Base-by-base conservation (phyloP, 2,113 vertebrate species). In the Toxotes chatareus region DNA sequence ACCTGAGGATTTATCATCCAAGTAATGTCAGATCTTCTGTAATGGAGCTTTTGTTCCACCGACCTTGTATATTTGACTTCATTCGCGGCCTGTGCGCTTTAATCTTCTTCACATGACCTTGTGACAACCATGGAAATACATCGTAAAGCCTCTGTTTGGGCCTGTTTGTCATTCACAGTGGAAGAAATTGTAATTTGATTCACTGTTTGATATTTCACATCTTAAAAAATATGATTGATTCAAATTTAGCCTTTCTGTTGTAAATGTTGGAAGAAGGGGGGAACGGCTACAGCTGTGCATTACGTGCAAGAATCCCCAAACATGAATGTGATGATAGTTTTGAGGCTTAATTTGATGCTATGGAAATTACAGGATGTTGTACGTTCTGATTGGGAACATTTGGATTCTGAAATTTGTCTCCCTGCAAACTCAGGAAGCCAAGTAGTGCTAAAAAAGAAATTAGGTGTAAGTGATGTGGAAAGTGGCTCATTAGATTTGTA, bases 291-390 rank as follows among this genome's bases (percentile, higher is more conserved):
- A 46, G 12, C 14, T 46, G 9, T 56, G 38, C n/a, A 34, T 7
- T 42, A 17, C 6, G 44, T 61, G 14, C 12, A 44, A 16, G 14
- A 16, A 46, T 46, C 14, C 13, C 13, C 16, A 16, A 46, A 46
- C 44, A 5, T 14, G 14, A 16, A 46, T 16, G 44, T 14, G 3
- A 46, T 46, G 56, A 40, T 42, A 46, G 40, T 60, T 32, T 49
- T 61, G 7, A n/a, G 27, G 17, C 27, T 60, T 72, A 34, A 34
- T 60, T 72, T 71, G 60, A 60, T 47, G 27, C 40, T 61, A 31
- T 42, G 44, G 47, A 21, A 51, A 21, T 75, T 11, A 21, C n/a
- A 49, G 47, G 17, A 49, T 49, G 7, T 12, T 31, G 17, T 46
- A 27, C 44, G 2, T 32, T 62, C 23, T 42, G 56, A 51, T 27